Evolutionary conservation across 53 echinoderm and acorn worm genomes (phyloP).

Genomic region (Zoroaster sp.): DNA sequence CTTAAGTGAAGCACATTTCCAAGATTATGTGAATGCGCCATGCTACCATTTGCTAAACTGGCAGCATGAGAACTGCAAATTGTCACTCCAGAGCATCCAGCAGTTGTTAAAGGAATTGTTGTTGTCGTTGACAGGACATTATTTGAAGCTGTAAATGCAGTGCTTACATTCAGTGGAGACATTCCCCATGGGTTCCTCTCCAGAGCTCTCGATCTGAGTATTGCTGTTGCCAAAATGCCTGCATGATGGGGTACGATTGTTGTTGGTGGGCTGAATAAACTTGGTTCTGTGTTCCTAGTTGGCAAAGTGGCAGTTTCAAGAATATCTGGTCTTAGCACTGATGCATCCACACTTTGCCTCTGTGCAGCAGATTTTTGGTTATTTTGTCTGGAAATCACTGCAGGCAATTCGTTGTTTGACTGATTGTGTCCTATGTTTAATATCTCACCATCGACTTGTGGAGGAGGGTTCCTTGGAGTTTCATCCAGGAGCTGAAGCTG

Average conservation of each 20-base stretch:
- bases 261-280: conserved; percentile 1
- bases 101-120: neutral
- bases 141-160: neutral
- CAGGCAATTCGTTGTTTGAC: neutral
- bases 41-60: neutral
- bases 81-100: neutral
- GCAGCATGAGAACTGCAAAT: neutral
- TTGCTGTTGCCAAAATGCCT: conserved; percentile 37
- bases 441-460: neutral
- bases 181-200: conserved; percentile 48
- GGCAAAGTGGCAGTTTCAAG: neutral
- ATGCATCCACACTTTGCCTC: conserved; percentile 10
- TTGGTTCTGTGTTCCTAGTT: neutral
- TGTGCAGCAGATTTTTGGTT: neutral
- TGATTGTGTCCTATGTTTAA: neutral
- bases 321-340: neutral
- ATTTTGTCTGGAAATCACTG: conserved; percentile 3
- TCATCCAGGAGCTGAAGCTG: conserved; percentile 33
- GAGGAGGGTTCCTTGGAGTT: neutral
- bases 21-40: neutral
- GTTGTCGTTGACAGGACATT: neutral
- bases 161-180: conserved; percentile 7
- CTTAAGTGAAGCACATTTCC: conserved; percentile 9
- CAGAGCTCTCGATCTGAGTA: conserved; percentile 47
- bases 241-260: conserved; percentile 44